These are phyloP conservation scores for Steatornis caripensis DNA, from an alignment of 2,113 vertebrate genomes.

Conservation along the genomic window DNA sequence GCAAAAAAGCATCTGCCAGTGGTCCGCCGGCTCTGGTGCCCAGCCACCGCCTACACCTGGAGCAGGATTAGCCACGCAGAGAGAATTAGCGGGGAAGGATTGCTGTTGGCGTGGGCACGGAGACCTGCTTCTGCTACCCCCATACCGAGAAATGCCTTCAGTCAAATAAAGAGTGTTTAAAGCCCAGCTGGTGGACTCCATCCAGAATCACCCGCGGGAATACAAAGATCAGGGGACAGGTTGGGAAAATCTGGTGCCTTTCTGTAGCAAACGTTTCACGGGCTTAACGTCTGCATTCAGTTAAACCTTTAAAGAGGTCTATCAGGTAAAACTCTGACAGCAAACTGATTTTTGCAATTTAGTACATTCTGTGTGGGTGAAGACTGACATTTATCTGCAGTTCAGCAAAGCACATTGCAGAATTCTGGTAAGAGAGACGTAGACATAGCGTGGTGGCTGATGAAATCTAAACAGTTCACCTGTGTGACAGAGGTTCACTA, in stretches of 20 bases:
- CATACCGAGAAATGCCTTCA: background rate
- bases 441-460: background rate
- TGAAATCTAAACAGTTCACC: background rate
- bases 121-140: background rate
- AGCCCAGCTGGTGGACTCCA: background rate
- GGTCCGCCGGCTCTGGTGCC: background rate
- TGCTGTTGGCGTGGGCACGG: accelerated
- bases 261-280: background rate
- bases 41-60: background rate
- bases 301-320: background rate
- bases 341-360: background rate
- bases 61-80: background rate
- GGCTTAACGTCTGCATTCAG: background rate
- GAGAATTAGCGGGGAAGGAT: background rate
- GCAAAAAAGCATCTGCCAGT: background rate
- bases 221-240: background rate
- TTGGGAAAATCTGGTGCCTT: background rate
- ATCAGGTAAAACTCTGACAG: background rate
- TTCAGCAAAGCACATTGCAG: background rate
- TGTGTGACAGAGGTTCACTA: background rate
- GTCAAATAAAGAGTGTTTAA: background rate
- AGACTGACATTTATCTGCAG: background rate
- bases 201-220: background rate
- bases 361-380: accelerated
- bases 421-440: background rate